Conservation (phyloP, 2,888 invertebrate genomes). For the Dicyrtomina minuta region DNA sequence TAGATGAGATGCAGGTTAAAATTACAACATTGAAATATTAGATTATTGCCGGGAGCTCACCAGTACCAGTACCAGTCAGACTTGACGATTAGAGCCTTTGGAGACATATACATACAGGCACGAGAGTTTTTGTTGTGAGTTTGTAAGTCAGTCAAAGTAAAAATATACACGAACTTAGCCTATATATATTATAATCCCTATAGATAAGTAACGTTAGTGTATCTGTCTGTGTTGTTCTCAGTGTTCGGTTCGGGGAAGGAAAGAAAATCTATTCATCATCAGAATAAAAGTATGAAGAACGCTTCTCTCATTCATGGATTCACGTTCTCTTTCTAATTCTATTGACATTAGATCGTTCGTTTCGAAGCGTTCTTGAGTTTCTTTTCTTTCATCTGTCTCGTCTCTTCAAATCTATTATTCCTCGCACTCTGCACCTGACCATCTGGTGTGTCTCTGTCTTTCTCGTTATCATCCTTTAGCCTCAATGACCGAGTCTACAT, state of each 20-base stretch:
- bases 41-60: not conserved
- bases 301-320: constrained; percentile 16
- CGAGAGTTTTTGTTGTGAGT: not conserved
- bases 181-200: too few species aligned
- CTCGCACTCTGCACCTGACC: constrained; percentile 12
- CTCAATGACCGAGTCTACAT: too few species aligned
- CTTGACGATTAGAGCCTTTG: not conserved
- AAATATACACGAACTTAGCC: constrained; percentile 7
- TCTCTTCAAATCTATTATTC: not conserved
- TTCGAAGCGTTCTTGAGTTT: constrained; percentile 8
- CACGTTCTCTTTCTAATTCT: constrained; percentile 26
- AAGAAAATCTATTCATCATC: constrained; percentile 11
- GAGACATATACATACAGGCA: too few species aligned
- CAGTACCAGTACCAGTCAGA: too few species aligned
- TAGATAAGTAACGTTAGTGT: too few species aligned
- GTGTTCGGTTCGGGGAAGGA: not conserved
- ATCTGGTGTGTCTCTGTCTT: constrained; percentile 10
- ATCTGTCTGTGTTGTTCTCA: too few species aligned
- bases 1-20: too few species aligned
- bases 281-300: constrained; percentile 7
- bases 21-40: too few species aligned
- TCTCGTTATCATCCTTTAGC: not conserved
- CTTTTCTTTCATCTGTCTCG: not conserved
- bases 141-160: constrained; percentile 19
- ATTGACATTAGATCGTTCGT: not conserved